Conservation (phyloP, 2,888 invertebrate genomes). For the Lasius fuliginosus region DNA sequence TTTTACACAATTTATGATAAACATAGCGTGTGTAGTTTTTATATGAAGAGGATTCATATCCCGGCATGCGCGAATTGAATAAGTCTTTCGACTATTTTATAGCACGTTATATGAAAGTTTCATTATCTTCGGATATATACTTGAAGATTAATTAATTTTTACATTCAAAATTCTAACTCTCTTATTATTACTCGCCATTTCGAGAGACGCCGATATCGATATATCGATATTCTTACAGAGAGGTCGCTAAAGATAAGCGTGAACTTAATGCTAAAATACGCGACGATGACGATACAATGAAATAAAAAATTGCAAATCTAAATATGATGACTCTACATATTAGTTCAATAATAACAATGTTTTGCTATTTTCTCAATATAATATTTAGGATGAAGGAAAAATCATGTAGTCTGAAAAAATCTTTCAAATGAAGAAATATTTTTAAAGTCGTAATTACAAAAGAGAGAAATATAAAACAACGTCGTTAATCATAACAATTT, state of each 20-base stretch:
- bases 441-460: too few species aligned
- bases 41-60: background rate
- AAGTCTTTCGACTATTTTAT: background rate
- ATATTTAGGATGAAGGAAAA: background rate
- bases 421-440: background rate
- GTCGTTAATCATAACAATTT: too few species aligned
- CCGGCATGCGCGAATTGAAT: background rate
- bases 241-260: slow-evolving; percentile 6
- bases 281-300: background rate
- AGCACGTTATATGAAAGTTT: background rate
- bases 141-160: background rate
- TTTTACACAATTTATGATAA: background rate
- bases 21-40: background rate
- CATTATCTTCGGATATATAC: background rate
- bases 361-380: background rate
- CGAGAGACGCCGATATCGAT: background rate
- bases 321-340: background rate
- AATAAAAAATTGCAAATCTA: background rate
- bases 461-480: too few species aligned
- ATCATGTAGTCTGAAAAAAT: background rate
- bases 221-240: background rate
- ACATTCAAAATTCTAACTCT: background rate
- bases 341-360: background rate
- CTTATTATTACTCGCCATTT: background rate
- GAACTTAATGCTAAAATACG: background rate